Percentiles rank a stretch among this genome's conserved stretches.
Conservation (phyloP, 1,140 invertebrate species). For the Drosophila pachea region DNA sequence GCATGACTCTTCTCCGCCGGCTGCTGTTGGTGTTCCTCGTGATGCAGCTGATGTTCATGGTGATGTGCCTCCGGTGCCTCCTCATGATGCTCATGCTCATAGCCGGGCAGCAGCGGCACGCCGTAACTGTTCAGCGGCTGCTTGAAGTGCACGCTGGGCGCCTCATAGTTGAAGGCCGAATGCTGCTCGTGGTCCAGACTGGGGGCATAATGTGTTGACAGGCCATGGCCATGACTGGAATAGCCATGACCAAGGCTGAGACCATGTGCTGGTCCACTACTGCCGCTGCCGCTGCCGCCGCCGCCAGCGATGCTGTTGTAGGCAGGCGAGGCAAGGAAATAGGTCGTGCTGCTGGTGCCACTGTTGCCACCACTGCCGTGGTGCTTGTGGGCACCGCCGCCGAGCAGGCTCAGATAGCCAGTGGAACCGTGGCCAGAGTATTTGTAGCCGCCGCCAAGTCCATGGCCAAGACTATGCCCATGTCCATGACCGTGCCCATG, state of each 20-base stretch:
- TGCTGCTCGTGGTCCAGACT: constrained; percentile 44
- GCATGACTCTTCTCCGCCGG: constrained; percentile 22
- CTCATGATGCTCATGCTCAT: constrained; percentile 42
- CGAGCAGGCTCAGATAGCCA: constrained; percentile 15
- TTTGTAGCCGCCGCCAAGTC: constrained; percentile 33
- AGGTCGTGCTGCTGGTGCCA: constrained; percentile 43
- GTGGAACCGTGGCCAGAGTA: constrained; percentile 3
- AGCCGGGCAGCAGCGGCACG: constrained; percentile 53
- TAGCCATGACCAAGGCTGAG: constrained; percentile 10
- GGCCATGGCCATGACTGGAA: neutral
- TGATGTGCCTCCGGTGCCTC: constrained; percentile 38
- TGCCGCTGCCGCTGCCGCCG: neutral
- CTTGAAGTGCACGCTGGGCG: constrained; percentile 47
- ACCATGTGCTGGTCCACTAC: neutral
- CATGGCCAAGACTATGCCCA: constrained; percentile 12
- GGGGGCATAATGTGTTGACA: constrained; percentile 13
- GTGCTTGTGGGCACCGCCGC: constrained; percentile 38
- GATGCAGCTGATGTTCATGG: constrained; percentile 39
- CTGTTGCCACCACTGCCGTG: constrained; percentile 21
- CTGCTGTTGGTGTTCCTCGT: constrained; percentile 27
- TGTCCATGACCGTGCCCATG: constrained; percentile 6
- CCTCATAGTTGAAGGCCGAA: constrained; percentile 51
- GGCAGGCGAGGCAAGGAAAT: constrained; percentile 46
- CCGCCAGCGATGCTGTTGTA: constrained; percentile 15
- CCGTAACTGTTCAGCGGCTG: constrained; percentile 60